Evolutionary conservation across 2,113 vertebrate species (phyloP), one percentile per base, ranked within the genome.

Genomic region (Paramormyrops kingsleyae): DNA sequence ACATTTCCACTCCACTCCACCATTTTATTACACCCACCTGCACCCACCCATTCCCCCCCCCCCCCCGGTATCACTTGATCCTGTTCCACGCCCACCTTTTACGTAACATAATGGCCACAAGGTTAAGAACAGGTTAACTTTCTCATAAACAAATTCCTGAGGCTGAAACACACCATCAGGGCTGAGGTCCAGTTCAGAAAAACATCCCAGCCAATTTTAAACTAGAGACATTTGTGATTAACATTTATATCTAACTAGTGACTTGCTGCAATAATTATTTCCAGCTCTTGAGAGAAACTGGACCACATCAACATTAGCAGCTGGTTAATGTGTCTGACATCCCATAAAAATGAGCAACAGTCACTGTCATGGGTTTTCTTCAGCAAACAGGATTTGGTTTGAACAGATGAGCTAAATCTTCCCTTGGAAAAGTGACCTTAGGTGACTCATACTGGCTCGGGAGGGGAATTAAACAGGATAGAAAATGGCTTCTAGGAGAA

Each of bases 291-390:
- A 88, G 10, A 88, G 35, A 21, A 53, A 66, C 87, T 59, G 87
- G 56, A 17, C 35, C 31, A 21, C 27, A 4, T 62, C 52, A 66
- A 66, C 39, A 24, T 88, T 59, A 59, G 17, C 35, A n/a, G 52
- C 24, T 62, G 52, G 35, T 46, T 53, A 31, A 87, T 53, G 49
- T 52, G 31, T 35, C 85, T 87, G 87, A 88, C 87, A 27, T 88
- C 53, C 56, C 87, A 88, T 88, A 88, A 88, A 88, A 42, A 88
- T 88, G 53, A 66, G 42, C 87, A 66, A 88, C 87, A 88, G 42
- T 66, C 17, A 88, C 39, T 44, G 39, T 31, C 52, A 12, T 5
- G 87, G 56, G 87, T 46, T 66, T 66, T 88, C 53, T 66, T 44
- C 87, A 62, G 56, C 87, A 44, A 62, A 88, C 52, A 62, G 12